Evolutionary conservation across 2,797 vertebrate species (phyloP).

Genomic region (Clarias fuscus): DNA sequence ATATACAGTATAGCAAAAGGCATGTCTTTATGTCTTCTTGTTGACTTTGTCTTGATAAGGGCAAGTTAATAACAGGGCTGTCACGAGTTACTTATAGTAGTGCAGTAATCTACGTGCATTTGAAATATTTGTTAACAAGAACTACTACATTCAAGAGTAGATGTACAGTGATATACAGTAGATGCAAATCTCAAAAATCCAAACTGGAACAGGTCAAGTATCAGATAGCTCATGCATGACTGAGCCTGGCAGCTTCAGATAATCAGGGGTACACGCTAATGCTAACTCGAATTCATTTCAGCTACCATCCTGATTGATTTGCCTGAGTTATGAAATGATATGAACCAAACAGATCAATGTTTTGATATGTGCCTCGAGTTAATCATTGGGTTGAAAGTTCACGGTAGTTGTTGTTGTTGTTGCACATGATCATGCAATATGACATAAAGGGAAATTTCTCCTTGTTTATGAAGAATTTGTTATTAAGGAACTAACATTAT

Average conservation of each 20-base stretch:
- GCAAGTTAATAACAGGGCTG: neutral
- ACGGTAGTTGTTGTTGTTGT: neutral
- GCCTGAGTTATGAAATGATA: neutral
- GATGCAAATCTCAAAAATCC: no score
- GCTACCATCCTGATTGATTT: neutral
- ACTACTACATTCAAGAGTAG: no score
- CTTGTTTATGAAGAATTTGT: neutral
- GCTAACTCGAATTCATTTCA: neutral
- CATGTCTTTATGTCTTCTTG: neutral
- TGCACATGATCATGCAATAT: neutral
- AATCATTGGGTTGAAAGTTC: neutral
- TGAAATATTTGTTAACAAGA: neutral
- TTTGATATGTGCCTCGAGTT: neutral
- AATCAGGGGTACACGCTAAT: neutral
- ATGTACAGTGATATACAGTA: neutral
- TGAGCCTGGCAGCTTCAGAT: neutral
- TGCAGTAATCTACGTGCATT: no score
- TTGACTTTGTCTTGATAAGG: neutral
- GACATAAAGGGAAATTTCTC: conserved; percentile 25
- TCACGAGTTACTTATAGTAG: neutral
- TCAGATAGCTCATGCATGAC: neutral
- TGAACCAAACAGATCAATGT: neutral
- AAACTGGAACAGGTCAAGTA: neutral
- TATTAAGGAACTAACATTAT: conserved; percentile 15
- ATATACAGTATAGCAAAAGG: neutral